phyloP scores from a whole-genome alignment of 2,113 vertebrate genomes.

The Octodon degus region DNA sequence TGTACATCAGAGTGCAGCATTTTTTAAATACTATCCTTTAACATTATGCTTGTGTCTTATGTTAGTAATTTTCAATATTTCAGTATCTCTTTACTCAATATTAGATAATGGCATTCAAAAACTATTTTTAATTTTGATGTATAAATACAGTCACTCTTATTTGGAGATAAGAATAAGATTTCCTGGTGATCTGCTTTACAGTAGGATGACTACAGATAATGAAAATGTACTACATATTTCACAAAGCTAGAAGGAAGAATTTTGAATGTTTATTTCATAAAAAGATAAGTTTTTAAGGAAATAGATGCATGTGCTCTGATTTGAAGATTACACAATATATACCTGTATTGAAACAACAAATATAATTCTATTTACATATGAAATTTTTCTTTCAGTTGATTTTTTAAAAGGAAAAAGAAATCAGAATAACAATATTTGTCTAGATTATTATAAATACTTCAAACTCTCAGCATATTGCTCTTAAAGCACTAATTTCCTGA shows the following conservation, averaged over 20 bases:
- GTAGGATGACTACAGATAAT: background rate
- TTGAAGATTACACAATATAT: background rate
- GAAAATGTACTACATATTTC: background rate
- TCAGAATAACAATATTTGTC: background rate
- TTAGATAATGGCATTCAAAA: background rate
- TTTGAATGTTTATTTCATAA: background rate
- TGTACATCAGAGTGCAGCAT: background rate
- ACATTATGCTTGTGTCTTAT: background rate
- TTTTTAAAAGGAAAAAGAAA: background rate
- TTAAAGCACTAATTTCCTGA: background rate
- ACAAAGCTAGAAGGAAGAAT: background rate
- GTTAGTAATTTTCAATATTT: background rate
- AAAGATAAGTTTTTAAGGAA: background rate
- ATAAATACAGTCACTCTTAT: background rate
- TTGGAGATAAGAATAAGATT: background rate
- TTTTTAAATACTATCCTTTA: background rate
- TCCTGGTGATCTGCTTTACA: background rate
- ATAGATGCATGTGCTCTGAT: background rate
- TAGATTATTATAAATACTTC: background rate
- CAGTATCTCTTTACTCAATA: background rate
- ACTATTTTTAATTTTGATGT: constrained; percentile 20
- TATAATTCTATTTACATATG: background rate
- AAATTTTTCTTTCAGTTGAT: background rate
- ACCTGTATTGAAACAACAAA: background rate
- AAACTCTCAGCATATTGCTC: background rate